These are phyloP conservation scores for Nannospalax galili DNA, from an alignment of 2,113 vertebrate genomes.

Conservation along the genomic window DNA sequence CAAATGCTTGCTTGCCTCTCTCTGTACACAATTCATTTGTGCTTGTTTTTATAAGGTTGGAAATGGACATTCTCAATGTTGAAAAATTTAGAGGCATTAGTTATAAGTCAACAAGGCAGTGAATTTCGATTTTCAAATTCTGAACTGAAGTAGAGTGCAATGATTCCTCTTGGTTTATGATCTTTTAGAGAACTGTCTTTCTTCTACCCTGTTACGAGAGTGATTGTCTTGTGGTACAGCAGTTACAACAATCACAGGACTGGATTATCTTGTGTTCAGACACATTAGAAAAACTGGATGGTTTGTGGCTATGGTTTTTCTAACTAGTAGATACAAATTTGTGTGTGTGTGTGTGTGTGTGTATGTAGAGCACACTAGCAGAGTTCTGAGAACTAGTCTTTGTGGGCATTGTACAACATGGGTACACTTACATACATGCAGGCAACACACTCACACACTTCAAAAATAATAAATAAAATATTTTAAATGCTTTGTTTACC, in stretches of 20 bases:
- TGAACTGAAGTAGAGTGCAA: background rate
- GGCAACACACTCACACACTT: no score
- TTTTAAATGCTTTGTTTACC: no score
- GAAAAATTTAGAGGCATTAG: background rate
- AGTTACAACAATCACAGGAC: background rate
- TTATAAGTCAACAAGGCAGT: background rate
- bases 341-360: background rate
- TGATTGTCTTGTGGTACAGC: background rate
- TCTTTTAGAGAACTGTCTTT: background rate
- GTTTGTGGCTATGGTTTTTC: background rate
- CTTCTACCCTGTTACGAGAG: background rate
- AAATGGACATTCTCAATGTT: background rate
- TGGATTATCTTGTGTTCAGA: background rate
- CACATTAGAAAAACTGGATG: background rate
- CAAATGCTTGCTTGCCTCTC: background rate
- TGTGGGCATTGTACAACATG: background rate
- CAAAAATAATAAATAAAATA: no score
- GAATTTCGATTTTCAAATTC: background rate
- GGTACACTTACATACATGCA: no score
- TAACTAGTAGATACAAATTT: background rate
- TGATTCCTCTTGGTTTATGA: background rate
- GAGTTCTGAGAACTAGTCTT: no score
- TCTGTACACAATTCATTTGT: background rate
- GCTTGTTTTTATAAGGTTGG: background rate
- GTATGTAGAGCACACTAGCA: background rate